These are phyloP conservation scores for Brachyhypopomus gauderio DNA, from an alignment of 2,113 vertebrate species.

Conservation along the genomic window DNA sequence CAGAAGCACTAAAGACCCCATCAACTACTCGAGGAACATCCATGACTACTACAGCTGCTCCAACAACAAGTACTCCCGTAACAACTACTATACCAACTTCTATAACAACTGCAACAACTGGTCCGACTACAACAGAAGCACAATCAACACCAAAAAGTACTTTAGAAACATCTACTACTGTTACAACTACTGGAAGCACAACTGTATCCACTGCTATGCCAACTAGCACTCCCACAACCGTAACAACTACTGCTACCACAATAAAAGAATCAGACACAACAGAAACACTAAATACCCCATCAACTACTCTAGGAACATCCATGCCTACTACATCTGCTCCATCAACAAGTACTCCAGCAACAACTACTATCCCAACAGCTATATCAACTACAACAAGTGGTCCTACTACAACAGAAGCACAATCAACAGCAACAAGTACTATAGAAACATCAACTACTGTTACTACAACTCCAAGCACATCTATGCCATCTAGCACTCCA, in stretches of 20 bases:
- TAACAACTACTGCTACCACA: not conserved
- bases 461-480: not conserved
- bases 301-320: no score
- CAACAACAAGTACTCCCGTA: no score
- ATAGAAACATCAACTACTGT: not conserved
- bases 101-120: not conserved
- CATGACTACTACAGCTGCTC: no score
- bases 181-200: not conserved
- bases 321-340: no score
- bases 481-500: not conserved
- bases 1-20: no score
- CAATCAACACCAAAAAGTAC: not conserved
- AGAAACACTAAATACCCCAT: no score
- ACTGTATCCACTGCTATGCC: not conserved
- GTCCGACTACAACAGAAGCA: not conserved
- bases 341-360: not conserved
- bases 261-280: not conserved
- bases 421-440: not conserved
- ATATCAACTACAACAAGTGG: not conserved
- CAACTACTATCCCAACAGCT: not conserved
- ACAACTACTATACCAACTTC: no score
- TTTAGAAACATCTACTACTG: not conserved
- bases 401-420: not conserved
- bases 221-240: not conserved
- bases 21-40: no score